These are phyloP conservation scores for Eupeodes luniger DNA, from an alignment of 2,888 invertebrate species.

Conservation along the genomic window DNA sequence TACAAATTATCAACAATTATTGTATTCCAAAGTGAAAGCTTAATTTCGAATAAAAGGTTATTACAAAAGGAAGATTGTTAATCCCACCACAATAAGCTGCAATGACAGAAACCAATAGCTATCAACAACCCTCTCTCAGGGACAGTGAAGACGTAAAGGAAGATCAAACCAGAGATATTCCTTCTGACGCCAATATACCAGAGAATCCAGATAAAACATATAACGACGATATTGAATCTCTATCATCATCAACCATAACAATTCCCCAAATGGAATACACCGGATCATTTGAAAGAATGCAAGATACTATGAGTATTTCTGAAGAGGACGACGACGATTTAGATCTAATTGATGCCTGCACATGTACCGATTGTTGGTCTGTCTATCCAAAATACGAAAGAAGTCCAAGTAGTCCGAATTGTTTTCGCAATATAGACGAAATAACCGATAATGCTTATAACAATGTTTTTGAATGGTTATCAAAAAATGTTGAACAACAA, in stretches of 20 bases:
- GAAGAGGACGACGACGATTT: background rate
- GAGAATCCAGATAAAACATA: background rate
- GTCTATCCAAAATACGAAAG: conserved; percentile 15
- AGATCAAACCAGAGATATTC: background rate
- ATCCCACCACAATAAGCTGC: no score
- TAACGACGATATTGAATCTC: background rate
- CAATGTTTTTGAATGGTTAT: conserved; percentile 27
- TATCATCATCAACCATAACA: conserved; percentile 13
- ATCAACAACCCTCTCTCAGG: background rate
- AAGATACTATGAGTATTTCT: background rate
- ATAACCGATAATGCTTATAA: conserved; percentile 10
- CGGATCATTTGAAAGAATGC: background rate
- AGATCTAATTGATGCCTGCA: conserved; percentile 9
- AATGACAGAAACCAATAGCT: background rate
- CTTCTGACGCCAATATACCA: background rate
- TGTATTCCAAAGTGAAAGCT: no score
- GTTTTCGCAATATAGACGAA: background rate
- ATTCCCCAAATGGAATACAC: background rate
- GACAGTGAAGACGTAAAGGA: background rate
- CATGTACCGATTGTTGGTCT: conserved; percentile 24
- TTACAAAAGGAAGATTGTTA: background rate
- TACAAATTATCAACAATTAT: no score
- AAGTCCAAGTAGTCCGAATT: background rate
- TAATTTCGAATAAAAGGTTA: no score
- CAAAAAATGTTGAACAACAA: conserved; percentile 6